A percentile compares a stretch with the other conserved stretches of the same genome.
These are phyloP conservation scores for Strigops habroptila DNA, from an alignment of 2,113 vertebrate genomes.

Conservation along the genomic window DNA sequence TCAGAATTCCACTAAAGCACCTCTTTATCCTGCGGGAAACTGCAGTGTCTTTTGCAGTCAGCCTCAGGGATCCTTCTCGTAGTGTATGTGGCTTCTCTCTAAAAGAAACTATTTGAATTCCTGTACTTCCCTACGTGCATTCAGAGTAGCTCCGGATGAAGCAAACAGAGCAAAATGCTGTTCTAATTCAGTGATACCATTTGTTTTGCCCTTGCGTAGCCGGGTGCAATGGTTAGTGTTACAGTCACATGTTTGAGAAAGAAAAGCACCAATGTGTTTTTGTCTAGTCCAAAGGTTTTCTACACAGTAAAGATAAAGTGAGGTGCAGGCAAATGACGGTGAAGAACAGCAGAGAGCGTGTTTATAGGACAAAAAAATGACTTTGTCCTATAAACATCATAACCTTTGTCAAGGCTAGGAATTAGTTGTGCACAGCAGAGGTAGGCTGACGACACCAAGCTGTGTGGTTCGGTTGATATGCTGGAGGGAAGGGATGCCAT, in stretches of 20 bases:
- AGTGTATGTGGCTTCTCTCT: not conserved
- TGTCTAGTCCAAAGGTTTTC: not conserved
- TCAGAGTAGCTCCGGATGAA: not conserved
- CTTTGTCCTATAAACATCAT: not conserved
- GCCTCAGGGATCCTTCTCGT: not conserved
- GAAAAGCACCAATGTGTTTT: not conserved
- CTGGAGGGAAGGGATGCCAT: not conserved
- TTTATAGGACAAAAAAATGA: too few relatives aligned
- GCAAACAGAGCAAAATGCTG: not conserved
- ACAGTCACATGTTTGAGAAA: not conserved
- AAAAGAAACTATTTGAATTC: not conserved
- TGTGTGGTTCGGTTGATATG: not conserved
- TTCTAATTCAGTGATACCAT: not conserved
- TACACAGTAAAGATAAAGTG: not conserved
- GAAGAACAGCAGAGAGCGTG: not conserved
- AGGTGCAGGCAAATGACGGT: not conserved
- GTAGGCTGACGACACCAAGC: not conserved
- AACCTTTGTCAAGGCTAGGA: not conserved
- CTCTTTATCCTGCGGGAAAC: not conserved
- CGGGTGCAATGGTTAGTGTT: not conserved
- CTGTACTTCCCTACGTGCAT: not conserved
- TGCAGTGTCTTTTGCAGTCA: not conserved
- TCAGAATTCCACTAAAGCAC: not conserved
- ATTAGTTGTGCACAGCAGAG: not conserved
- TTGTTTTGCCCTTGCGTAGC: not conserved